These are phyloP conservation scores for Cataglyphis albicans DNA, from an alignment of 2,888 invertebrate genomes.

Conservation along the genomic window DNA sequence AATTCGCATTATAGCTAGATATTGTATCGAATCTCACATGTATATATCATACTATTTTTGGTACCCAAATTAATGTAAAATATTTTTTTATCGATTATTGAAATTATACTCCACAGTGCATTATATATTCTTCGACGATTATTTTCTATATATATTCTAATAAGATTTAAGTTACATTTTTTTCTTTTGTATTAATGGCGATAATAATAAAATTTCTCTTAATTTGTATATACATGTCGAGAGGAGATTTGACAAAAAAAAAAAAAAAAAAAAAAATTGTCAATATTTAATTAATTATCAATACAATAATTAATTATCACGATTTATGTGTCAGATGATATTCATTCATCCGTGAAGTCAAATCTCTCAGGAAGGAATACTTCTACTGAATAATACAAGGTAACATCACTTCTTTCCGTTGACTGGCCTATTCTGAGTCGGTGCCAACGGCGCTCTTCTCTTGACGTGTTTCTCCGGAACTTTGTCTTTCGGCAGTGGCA, in stretches of 20 bases:
- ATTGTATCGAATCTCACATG: background rate
- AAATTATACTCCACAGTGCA: background rate
- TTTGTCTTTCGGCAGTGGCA: constrained; percentile 72
- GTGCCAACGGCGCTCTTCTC: constrained; percentile 81
- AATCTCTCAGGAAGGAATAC: constrained; percentile 11
- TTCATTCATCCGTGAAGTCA: background rate
- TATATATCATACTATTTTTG: background rate
- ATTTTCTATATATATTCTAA: background rate
- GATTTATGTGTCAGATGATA: background rate
- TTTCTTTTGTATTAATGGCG: constrained; percentile 22
- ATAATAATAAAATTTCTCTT: constrained; percentile 10
- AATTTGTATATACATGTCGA: background rate
- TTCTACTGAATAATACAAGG: background rate
- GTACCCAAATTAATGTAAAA: background rate
- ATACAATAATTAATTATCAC: background rate
- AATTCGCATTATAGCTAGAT: background rate
- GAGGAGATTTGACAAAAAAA: background rate
- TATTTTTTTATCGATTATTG: background rate
- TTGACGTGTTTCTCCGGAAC: constrained; percentile 81
- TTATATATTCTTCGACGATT: background rate
- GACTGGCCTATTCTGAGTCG: constrained; percentile 74
- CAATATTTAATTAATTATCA: background rate
- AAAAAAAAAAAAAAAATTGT: background rate
- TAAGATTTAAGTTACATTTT: background rate
- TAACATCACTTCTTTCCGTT: constrained; percentile 66